Evolutionary conservation across 2,888 invertebrate species (phyloP).

Genomic region (Drosophila parthenogenetica): DNA sequence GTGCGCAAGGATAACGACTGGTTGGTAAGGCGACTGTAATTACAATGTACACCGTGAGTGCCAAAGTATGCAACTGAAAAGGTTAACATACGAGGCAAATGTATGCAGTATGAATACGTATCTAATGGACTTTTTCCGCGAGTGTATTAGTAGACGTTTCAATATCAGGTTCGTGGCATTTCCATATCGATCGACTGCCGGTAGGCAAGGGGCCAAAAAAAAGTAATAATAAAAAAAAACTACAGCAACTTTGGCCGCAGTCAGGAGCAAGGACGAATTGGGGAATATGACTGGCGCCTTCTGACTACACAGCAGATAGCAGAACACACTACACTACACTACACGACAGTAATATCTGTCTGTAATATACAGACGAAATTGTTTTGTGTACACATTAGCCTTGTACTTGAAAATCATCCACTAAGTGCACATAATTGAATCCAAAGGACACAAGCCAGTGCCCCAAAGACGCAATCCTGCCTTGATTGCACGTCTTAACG

Average conservation of each 20-base stretch:
- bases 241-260: constrained; percentile 10
- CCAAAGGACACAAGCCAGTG: constrained; percentile 50
- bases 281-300: constrained; percentile 28
- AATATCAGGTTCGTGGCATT: constrained; percentile 76
- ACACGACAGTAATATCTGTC: constrained; percentile 16
- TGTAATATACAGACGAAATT: constrained; percentile 35
- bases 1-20: constrained; percentile 58
- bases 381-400: constrained; percentile 65
- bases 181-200: constrained; percentile 67
- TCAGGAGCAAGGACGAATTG: constrained; percentile 14
- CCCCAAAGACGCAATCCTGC: constrained; percentile 23
- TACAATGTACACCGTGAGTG: constrained; percentile 57
- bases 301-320: constrained; percentile 15
- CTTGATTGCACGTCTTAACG: constrained; percentile 44
- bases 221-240: constrained; percentile 3
- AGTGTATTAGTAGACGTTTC: constrained; percentile 51
- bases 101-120: constrained; percentile 5
- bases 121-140: constrained; percentile 2
- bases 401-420: constrained; percentile 74
- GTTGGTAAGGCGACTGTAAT: constrained; percentile 61
- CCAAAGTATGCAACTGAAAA: constrained; percentile 38
- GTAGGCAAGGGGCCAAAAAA: constrained; percentile 10
- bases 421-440: constrained; percentile 72
- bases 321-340: constrained; percentile 12
- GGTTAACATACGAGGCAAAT: not conserved